Evolutionary conservation across 2,888 invertebrate genomes (phyloP).

Genomic region (Athetis lepigone): DNA sequence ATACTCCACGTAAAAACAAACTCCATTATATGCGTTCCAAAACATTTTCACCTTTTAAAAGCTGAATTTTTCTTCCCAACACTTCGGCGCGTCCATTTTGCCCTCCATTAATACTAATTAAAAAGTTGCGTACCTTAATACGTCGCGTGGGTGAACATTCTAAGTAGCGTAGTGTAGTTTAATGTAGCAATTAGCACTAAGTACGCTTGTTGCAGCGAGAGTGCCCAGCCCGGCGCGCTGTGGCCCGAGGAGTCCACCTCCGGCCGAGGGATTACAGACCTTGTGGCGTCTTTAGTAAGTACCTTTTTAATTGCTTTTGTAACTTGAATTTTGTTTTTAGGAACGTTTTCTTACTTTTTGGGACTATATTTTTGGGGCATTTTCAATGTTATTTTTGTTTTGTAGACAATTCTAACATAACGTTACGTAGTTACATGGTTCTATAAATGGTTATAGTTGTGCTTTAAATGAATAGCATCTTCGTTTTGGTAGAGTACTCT

Average conservation of each 20-base stretch:
- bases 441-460: too few species aligned
- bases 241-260: slow-evolving; percentile 74
- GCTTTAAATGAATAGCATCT: too few species aligned
- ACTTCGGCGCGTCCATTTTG: slow-evolving; percentile 43
- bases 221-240: slow-evolving; percentile 79
- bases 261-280: slow-evolving; percentile 77
- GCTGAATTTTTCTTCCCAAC: slow-evolving; percentile 52
- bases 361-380: slow-evolving; percentile 2
- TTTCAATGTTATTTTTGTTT: neutral
- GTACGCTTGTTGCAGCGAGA: slow-evolving; percentile 79
- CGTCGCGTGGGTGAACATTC: slow-evolving; percentile 46
- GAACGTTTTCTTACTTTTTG: slow-evolving; percentile 34
- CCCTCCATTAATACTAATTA: slow-evolving; percentile 62
- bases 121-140: slow-evolving; percentile 61
- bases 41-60: slow-evolving; percentile 43
- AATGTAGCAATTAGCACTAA: slow-evolving; percentile 56
- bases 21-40: neutral
- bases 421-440: too few species aligned
- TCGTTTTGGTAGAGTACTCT: too few species aligned
- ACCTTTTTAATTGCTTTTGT: slow-evolving; percentile 41
- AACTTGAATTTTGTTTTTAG: neutral
- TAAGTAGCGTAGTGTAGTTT: slow-evolving; percentile 52
- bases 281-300: slow-evolving; percentile 84
- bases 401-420: too few species aligned
- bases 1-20: neutral